Base-by-base conservation (phyloP, 1,140 invertebrate genomes). In the Drosophila tsacasi region DNA sequence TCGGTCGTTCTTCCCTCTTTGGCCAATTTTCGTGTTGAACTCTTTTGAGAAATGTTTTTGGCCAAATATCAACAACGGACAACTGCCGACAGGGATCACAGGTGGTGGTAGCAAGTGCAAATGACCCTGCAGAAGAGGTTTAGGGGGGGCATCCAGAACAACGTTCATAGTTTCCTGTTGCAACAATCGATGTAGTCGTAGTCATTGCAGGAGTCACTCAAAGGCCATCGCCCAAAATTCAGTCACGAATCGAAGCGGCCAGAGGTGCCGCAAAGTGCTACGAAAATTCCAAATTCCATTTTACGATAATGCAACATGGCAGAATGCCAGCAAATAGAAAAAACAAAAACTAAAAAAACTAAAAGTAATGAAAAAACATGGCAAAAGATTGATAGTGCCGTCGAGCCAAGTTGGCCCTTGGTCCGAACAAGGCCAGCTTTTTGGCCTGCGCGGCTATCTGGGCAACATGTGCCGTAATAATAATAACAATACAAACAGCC, bases 31-130 rank as follows among this genome's bases (percentile, higher is more conserved):
- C 60, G 76, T 79, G 61, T 76, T 79, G 71, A 83, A 79, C 76
- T 83, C 78, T 83, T 79, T 82, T 72, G 60, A 61, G 63, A 83
- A 83, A 78, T 78, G 74, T 83, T 83, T 79, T 82, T 73, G 68
- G 63, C 40, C 69, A 83, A 83, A 83, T 79, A 83, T 79, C 81
- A 83, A 81, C 66, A 79, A 55, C 23, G 58, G 32, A 74, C 74
- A 74, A 73, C 69, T 83, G 75, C 61, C 66, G 73, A 67, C 66
- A 54, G 58, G 62, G 60, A 66, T 72, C 79, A 63, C 72, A 76
- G 47, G 47, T 49, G 47, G 25, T 46, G 67, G 13, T 17, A 15
- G 49, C 76, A 67, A 76, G 40, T 68, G 60, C 52, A 55, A 66
- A 68, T 69, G 73, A 65, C 61, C 46, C 61, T 57, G 47, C 27